Conservation (phyloP, 1,140 invertebrate genomes). For the Aphelinus certus region DNA sequence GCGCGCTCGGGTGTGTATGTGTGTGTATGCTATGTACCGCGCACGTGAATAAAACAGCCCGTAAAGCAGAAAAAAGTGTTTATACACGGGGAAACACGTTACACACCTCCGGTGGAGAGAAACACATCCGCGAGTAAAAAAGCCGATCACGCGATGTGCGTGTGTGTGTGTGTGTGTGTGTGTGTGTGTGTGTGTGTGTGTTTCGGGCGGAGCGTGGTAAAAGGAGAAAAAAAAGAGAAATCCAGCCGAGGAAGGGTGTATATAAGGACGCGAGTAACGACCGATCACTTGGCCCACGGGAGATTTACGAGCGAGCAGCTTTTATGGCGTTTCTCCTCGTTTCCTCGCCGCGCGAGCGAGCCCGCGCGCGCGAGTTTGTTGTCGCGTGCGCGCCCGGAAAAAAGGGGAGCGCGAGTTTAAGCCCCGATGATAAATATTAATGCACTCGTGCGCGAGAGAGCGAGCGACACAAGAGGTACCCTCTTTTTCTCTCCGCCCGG, state of each 20-base stretch:
- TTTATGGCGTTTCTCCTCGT: slow-evolving; percentile 42
- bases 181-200: too few species aligned
- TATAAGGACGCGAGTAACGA: slow-evolving; percentile 13
- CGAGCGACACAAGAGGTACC: too few species aligned
- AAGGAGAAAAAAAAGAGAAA: neutral
- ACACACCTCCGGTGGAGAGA: too few species aligned
- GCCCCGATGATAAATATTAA: slow-evolving; percentile 36
- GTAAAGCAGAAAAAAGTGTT: too few species aligned
- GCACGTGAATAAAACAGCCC: too few species aligned
- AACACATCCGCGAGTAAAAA: neutral
- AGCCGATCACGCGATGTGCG: neutral
- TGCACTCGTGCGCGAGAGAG: neutral
- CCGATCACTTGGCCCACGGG: slow-evolving; percentile 42
- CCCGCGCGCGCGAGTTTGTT: slow-evolving; percentile 13
- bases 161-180: too few species aligned
- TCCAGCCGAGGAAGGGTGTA: neutral
- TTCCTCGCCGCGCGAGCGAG: slow-evolving; percentile 34
- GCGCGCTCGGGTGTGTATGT: too few species aligned
- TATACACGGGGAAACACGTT: too few species aligned
- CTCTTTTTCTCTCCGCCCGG: neutral
- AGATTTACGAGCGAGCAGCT: slow-evolving; percentile 42
- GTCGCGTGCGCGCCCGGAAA: slow-evolving; percentile 17
- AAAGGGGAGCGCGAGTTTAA: neutral
- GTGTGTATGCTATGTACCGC: too few species aligned
- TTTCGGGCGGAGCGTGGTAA: neutral